Percentiles rank a stretch among this genome's conserved stretches.
Evolutionary conservation across 2,888 invertebrate species (phyloP).

Genomic region (Caradrina kadenii): DNA sequence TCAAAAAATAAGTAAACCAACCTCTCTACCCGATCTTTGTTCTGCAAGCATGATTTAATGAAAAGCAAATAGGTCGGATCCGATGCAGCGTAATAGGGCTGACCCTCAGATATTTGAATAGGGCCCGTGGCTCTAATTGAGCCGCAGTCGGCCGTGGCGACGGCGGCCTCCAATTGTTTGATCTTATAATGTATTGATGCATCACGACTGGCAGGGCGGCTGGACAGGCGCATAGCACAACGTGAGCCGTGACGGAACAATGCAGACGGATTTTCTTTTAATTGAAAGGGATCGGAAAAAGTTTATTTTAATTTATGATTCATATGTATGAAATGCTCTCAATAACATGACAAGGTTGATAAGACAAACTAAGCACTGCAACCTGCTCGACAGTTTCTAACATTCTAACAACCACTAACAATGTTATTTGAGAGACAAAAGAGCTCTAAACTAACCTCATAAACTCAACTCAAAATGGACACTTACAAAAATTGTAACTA

Average conservation of each 20-base stretch:
- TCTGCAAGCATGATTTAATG: constrained; percentile 66
- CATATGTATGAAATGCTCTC: not conserved
- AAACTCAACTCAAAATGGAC: constrained; percentile 18
- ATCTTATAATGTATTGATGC: constrained; percentile 50
- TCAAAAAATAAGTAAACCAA: constrained; percentile 23
- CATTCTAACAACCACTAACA: constrained; percentile 4
- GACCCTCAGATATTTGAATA: constrained; percentile 63
- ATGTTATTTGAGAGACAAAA: constrained; percentile 18
- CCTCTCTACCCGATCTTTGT: constrained; percentile 42
- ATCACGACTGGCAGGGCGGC: not conserved
- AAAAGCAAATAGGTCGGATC: constrained; percentile 69
- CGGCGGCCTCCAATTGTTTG: constrained; percentile 45
- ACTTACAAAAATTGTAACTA: constrained; percentile 29
- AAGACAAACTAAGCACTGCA: not conserved
- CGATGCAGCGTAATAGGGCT: constrained; percentile 61
- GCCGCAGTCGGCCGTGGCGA: constrained; percentile 29
- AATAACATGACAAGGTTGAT: too few species aligned
- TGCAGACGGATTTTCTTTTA: not conserved
- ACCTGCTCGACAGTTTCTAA: constrained; percentile 6
- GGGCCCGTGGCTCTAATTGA: constrained; percentile 59
- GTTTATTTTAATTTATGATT: not conserved
- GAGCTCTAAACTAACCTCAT: constrained; percentile 8
- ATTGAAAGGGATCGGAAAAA: not conserved
- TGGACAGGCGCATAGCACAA: not conserved
- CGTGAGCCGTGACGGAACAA: not conserved